Base-by-base conservation (phyloP, 2,113 vertebrate species). In the Lepidothrix coronata region DNA sequence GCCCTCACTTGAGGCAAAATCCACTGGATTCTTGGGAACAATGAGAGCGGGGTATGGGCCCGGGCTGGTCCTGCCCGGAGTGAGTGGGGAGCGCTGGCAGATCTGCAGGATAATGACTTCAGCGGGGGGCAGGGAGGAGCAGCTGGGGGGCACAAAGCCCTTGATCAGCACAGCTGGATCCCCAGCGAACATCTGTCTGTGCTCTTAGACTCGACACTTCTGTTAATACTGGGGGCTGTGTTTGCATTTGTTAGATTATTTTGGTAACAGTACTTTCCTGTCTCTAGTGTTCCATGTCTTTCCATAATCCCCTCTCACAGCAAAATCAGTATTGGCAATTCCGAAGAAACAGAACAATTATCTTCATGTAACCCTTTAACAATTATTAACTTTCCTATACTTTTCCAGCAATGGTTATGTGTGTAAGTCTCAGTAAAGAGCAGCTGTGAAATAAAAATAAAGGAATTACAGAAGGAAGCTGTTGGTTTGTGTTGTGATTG, bases 101-200 rank as follows among this genome's bases (percentile, higher is more conserved):
- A 95, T 95, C 93, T 18, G 57, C 66, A 4, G 94, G 91, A 95
- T 95, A 96, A 96, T 93, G 95, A 82, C 91, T 96, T 41, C 96
- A 96, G 96, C 94, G 21, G 96, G 96, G 95, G 95, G 95, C 92
- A 88, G 78, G 70, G 75, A 41, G 95, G 88, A 97, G 96, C 96
- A 96, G 96, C 95, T 97, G 96, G 92, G 94, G 96, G 95, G 96
- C 95, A 97, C 95, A 72, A 27, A 95, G 93, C 91, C 96, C 95
- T 95, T 93, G 94, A 95, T 96, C 96, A 85, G 93, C 96, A 97
- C 96, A 96, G 96, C 95, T 97, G 96, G 96, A 96, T 93, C 95
- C 85, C 2, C 7, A 65, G 94, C 11, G 43, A 96, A 95, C 95
- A 96, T 93, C 96, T 95, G 96, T 76, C 94, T 96, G 59, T 94